phyloP scores from a whole-genome alignment of 2,888 invertebrate species.

The Caenorhabditis wallacei region DNA sequence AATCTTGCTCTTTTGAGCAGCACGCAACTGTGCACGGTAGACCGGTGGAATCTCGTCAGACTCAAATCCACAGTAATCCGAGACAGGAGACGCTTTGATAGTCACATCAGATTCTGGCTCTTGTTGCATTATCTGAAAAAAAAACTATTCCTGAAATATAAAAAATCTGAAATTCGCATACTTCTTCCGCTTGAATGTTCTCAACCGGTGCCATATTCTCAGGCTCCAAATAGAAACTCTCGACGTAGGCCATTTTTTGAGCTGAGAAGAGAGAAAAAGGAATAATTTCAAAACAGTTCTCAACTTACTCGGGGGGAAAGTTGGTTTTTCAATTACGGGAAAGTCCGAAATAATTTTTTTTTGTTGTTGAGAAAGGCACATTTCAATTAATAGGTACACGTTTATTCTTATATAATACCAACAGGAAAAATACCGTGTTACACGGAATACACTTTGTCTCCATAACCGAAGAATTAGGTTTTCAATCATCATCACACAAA shows the following conservation, averaged over 20 bases:
- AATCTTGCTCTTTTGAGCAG: slow-evolving; percentile 25
- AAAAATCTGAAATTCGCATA: not conserved
- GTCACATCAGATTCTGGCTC: not conserved
- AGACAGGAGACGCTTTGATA: not conserved
- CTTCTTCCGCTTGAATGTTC: not conserved
- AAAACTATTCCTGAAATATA: not conserved
- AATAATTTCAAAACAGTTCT: not conserved
- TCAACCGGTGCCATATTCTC: not conserved
- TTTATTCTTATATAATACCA: not conserved
- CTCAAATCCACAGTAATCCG: slow-evolving; percentile 65
- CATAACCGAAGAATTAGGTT: slow-evolving; percentile 43
- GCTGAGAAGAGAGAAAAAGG: not conserved
- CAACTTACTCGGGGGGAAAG: not conserved
- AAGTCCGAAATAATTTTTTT: slow-evolving; percentile 9
- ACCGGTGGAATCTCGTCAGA: slow-evolving; percentile 57
- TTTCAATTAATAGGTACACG: not conserved
- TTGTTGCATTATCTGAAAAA: not conserved
- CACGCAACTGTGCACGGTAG: slow-evolving; percentile 54
- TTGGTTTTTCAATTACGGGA: not conserved
- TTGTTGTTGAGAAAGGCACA: not conserved
- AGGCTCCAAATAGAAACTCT: slow-evolving; percentile 48
- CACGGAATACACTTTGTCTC: slow-evolving; percentile 61
- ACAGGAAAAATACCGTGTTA: slow-evolving; percentile 39
- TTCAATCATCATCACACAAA: not conserved
- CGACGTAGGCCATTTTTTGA: slow-evolving; percentile 38